Percentiles rank a stretch among this genome's conserved stretches.
Conservation (phyloP, 2,113 vertebrate species). For the Paramormyrops kingsleyae region DNA sequence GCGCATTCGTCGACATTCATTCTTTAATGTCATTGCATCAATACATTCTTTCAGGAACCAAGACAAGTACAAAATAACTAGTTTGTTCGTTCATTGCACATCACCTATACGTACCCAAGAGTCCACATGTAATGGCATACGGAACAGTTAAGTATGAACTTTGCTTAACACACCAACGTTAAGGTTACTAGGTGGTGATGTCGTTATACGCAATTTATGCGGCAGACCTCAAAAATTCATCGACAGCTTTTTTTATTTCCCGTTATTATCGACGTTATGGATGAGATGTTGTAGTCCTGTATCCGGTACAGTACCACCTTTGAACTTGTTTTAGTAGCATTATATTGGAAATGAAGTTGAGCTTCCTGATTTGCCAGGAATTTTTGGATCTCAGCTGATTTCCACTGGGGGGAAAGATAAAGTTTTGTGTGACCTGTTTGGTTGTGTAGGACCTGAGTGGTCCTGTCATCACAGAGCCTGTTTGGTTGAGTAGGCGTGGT, state of each 20-base stretch:
- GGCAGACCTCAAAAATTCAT: neutral
- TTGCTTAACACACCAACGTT: neutral
- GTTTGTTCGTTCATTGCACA: neutral
- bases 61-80: neutral
- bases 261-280: neutral
- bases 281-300: neutral
- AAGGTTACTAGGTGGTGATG: neutral
- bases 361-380: neutral
- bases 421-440: neutral
- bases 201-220: neutral
- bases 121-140: too few species aligned
- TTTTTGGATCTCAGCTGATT: neutral
- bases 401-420: neutral
- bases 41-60: neutral
- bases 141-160: neutral
- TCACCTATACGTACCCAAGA: neutral
- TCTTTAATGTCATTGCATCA: neutral
- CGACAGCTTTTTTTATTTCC: neutral
- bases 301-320: neutral
- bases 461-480: neutral
- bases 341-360: neutral
- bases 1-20: neutral
- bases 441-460: neutral
- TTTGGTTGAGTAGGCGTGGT: neutral
- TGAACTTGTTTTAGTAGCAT: neutral